Base-by-base conservation (phyloP, 2,113 vertebrate genomes). In the Callithrix jacchus region DNA sequence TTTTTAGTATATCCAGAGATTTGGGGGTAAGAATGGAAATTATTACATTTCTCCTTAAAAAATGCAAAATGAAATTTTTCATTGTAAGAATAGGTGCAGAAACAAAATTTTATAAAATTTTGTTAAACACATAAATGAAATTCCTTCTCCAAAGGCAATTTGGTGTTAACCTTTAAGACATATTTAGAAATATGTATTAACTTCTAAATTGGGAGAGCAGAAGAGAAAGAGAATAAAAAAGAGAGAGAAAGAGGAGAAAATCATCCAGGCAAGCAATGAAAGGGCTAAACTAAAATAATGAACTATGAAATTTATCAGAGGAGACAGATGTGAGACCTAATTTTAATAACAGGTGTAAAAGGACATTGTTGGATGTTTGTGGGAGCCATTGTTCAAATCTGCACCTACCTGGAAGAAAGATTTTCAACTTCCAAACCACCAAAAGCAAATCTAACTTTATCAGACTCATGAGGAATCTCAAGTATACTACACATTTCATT, bases 171-270 rank as follows among this genome's bases (percentile, higher is more conserved):
- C 3, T 74, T 4, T 90, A 37, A 92, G 83, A 66, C 37, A 12
- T 4, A 73, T 68, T 73, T 84, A 71, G 45, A 87, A 94, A 81
- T 70, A 80, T 2, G 42, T 13, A 54, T 80, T 35, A 79, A 23
- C 7, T 70, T 92, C 1, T 76, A 45, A n/a, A 37, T 21, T 45
- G 27, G 18, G 12, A 40, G 6, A 23, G 8, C 8, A 54, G 21
- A 35, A 25, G 35, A 42, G 2, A 6, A 8, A 1, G 8, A 14
- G 3, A 16, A 18, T 21, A 5, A 2, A 35, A 2, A 6, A 76
- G 30, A 49, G 18, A 47, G 23, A 74, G 56, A 40, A 17, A 52
- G 32, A 37, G 16, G 42, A n/a, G 3, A 35, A 61, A 52, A 5
- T 10, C 42, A 82, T 73, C 20, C 8, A 86, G 5, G 16, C 20